Base-by-base conservation (phyloP, 1,140 invertebrate genomes). In the Zaprionus ornatus region DNA sequence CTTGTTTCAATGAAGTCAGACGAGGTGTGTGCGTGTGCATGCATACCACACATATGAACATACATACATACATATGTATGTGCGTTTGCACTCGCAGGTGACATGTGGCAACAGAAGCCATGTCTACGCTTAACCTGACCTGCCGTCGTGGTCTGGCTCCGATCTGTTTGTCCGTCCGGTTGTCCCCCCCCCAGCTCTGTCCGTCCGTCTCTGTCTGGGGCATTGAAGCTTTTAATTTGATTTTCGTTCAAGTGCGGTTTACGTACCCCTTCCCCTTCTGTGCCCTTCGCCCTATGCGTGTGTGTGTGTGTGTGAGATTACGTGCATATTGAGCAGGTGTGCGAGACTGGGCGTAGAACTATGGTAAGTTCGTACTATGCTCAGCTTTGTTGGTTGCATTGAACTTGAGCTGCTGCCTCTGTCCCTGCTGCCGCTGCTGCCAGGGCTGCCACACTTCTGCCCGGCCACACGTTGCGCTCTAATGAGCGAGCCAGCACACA, bases 181-280 rank as follows among this genome's bases (percentile, higher is more conserved):
- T 23, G 19, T n/a, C 9, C 17, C n/a, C 40, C 40, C n/a, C 10
- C 68, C 29, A 12, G 15, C 60, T 56, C 57, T 42, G 45, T 65
- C 73, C 73, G 21, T 50, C 45, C 73, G 54, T 82, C 84, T 78
- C 67, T 80, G 84, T 82, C 73, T 75, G 67, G 55, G 54, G 73
- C 84, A 90, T 88, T 87, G 84, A 87, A 87, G 84, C 85, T 88
- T 88, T 88, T 88, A 88, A 88, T 88, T 88, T 88, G 84, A 88
- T 90, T 88, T 88, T 88, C 84, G 80, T 90, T 88, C 84, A 90
- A 88, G 84, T 88, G 84, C 83, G 85, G 84, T 90, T 88, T 87
- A 71, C 74, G 66, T 73, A 77, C 70, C 54, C 52, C 35, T 50
- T 54, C 21, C 61, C 48, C 45, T 27, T 13, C 0, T 17, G 13